These are phyloP conservation scores for Pteromalus puparum DNA, from an alignment of 1,140 invertebrate species.

Conservation along the genomic window DNA sequence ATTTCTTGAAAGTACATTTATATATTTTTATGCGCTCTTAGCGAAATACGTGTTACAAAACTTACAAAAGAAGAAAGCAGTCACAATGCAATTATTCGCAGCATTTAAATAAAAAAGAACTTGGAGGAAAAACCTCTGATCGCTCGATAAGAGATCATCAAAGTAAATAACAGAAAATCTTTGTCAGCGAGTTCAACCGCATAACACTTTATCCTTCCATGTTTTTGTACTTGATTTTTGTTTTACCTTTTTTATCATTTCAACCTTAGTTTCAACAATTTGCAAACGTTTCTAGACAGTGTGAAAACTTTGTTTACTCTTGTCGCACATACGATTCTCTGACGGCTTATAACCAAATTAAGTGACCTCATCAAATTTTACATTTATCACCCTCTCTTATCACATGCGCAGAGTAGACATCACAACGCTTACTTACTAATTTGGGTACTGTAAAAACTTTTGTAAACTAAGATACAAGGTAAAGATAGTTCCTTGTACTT, in stretches of 20 bases:
- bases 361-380: constrained; percentile 20
- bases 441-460: constrained; percentile 33
- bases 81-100: constrained; percentile 29
- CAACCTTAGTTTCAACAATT: constrained; percentile 33
- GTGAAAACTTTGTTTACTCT: constrained; percentile 13
- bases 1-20: constrained; percentile 38
- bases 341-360: constrained; percentile 33
- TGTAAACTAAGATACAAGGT: constrained; percentile 22
- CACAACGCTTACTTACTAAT: constrained; percentile 40
- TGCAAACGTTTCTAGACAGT: constrained; percentile 5
- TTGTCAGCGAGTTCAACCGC: neutral
- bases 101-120: constrained; percentile 36
- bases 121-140: constrained; percentile 18
- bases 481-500: constrained; percentile 8
- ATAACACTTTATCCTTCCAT: constrained; percentile 14
- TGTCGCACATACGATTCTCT: constrained; percentile 30
- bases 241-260: constrained; percentile 25
- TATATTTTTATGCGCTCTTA: constrained; percentile 29
- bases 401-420: constrained; percentile 44
- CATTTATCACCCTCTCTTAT: constrained; percentile 47
- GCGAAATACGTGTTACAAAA: constrained; percentile 43
- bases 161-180: constrained; percentile 18
- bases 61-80: constrained; percentile 43
- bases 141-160: constrained; percentile 18
- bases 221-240: constrained; percentile 39